Evolutionary conservation across 23 tunicate genomes (phyloP).

Genomic region (Ascidia mentula): DNA sequence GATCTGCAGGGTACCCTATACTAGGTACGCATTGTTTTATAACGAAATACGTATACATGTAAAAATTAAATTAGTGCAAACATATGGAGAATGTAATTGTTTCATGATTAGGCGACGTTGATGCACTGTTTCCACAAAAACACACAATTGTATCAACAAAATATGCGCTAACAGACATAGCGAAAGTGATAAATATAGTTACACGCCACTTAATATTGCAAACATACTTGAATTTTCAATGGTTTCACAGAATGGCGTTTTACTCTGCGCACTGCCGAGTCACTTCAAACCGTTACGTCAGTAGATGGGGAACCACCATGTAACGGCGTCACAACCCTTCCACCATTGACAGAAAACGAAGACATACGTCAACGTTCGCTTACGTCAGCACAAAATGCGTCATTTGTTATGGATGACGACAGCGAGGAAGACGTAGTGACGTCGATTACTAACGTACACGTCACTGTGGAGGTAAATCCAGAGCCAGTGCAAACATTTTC

Average conservation of each 20-base stretch:
- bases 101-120: too few species aligned
- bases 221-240: not conserved
- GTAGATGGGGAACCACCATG: not conserved
- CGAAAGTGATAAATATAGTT: too few species aligned
- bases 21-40: too few species aligned
- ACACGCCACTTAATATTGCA: too few species aligned
- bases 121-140: too few species aligned
- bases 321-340: not conserved
- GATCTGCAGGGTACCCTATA: too few species aligned
- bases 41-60: too few species aligned
- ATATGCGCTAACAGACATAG: too few species aligned
- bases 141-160: too few species aligned
- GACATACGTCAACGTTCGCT: not conserved
- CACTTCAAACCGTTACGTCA: not conserved
- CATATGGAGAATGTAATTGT: too few species aligned
- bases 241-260: not conserved
- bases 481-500: not conserved
- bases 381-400: conserved; percentile 24
- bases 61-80: too few species aligned
- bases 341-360: not conserved
- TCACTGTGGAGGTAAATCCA: not conserved
- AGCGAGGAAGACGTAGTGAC: conserved; percentile 2
- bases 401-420: conserved; percentile 16
- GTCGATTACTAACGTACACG: not conserved
- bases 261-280: not conserved